Evolutionary conservation across 2,113 vertebrate species (phyloP).

Genomic region (Rhinolophus ferrumequinum): DNA sequence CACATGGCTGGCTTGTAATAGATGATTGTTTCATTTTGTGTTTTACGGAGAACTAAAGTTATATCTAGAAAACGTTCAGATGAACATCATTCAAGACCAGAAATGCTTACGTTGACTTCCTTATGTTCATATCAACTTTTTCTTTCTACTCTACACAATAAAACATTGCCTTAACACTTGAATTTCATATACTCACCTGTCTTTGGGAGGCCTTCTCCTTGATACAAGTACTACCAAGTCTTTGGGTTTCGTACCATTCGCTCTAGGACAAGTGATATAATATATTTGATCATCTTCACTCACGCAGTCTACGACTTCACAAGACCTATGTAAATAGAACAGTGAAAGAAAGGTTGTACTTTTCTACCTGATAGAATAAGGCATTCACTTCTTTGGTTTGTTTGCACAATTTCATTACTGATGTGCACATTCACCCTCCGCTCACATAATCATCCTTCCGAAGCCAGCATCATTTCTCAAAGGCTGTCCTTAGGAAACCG

Average conservation of each 20-base stretch:
- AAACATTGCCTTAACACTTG: background rate
- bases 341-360: background rate
- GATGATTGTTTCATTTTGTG: too few species aligned
- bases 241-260: conserved; percentile 74
- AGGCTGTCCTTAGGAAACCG: background rate
- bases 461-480: background rate
- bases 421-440: too few species aligned
- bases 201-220: conserved; percentile 78
- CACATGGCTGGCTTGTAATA: background rate
- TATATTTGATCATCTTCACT: conserved; percentile 87
- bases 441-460: background rate
- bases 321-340: conserved; percentile 80
- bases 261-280: conserved; percentile 78
- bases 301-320: conserved; percentile 80
- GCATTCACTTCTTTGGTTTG: background rate
- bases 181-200: conserved; percentile 80
- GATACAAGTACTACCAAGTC: conserved; percentile 88
- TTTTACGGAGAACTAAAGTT: background rate
- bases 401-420: background rate
- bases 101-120: background rate
- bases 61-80: background rate
- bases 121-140: background rate
- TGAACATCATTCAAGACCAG: background rate
- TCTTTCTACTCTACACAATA: background rate
- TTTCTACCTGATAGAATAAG: background rate